phyloP scores from a whole-genome alignment of 2,797 vertebrate species.

The Peromyscus aztecus region DNA sequence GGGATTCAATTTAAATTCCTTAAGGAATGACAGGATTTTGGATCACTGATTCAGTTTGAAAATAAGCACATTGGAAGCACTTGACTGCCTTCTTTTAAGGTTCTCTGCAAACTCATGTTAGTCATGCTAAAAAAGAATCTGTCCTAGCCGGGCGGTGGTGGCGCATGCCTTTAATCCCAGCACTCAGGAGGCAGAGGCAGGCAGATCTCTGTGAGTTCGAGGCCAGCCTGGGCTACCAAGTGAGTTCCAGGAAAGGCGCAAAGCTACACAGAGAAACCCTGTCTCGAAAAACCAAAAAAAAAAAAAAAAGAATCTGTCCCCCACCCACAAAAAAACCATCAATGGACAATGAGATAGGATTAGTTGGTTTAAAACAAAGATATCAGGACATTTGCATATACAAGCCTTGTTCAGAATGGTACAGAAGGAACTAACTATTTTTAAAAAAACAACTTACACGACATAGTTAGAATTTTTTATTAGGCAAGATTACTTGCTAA shows the following conservation, averaged over 20 bases:
- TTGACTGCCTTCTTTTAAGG: background rate
- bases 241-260: too few relatives aligned
- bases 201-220: too few relatives aligned
- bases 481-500: background rate
- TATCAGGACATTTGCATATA: background rate
- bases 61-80: background rate
- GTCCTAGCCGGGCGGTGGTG: too few relatives aligned
- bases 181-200: too few relatives aligned
- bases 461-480: background rate
- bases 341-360: background rate
- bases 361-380: background rate
- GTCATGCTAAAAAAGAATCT: too few relatives aligned
- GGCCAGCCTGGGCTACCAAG: too few relatives aligned
- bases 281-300: too few relatives aligned
- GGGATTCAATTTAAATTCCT: background rate
- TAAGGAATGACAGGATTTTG: background rate
- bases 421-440: background rate
- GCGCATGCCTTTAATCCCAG: too few relatives aligned
- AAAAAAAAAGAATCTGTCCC: background rate
- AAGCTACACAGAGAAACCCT: too few relatives aligned
- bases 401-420: background rate
- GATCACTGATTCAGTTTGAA: background rate
- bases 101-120: background rate
- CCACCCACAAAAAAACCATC: background rate
- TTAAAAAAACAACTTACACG: background rate